Conservation (phyloP, 1,140 invertebrate species). For the Diorhabda elongata region DNA sequence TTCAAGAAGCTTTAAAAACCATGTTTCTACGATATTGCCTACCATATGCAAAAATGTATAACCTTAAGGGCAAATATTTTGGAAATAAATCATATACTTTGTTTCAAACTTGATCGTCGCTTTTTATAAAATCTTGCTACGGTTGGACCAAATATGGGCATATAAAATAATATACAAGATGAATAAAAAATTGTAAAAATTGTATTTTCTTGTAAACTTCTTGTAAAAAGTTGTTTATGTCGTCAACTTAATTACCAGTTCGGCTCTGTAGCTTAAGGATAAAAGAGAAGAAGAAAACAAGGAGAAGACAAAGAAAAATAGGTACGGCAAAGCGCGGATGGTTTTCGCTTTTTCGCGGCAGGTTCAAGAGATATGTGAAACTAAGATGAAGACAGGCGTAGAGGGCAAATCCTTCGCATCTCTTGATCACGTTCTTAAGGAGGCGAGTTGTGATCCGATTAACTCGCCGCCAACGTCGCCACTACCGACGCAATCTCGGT, state of each 20-base stretch:
- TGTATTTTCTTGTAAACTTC: too few species aligned
- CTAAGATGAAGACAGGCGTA: constrained; percentile 37
- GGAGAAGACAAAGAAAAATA: neutral
- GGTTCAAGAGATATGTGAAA: constrained; percentile 32
- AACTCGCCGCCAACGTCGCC: constrained; percentile 41
- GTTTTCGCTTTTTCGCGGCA: neutral
- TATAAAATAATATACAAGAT: too few species aligned
- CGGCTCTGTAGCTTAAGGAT: neutral
- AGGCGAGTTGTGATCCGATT: constrained; percentile 44
- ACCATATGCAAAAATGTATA: too few species aligned
- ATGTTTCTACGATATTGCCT: too few species aligned
- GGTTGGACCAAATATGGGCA: too few species aligned
- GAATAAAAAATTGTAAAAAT: too few species aligned
- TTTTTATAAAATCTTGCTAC: too few species aligned
- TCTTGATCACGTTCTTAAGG: constrained; percentile 45
- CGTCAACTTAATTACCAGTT: neutral
- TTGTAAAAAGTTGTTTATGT: too few species aligned
- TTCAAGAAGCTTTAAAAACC: too few species aligned
- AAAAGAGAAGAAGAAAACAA: neutral
- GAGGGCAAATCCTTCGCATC: constrained; percentile 41
- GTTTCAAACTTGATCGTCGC: too few species aligned
- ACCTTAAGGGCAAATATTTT: too few species aligned
- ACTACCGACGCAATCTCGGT: constrained; percentile 44
- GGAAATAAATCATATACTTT: too few species aligned
- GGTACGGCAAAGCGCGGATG: neutral